phyloP scores from a whole-genome alignment of 2,113 vertebrate species.

The Pipa parva region DNA sequence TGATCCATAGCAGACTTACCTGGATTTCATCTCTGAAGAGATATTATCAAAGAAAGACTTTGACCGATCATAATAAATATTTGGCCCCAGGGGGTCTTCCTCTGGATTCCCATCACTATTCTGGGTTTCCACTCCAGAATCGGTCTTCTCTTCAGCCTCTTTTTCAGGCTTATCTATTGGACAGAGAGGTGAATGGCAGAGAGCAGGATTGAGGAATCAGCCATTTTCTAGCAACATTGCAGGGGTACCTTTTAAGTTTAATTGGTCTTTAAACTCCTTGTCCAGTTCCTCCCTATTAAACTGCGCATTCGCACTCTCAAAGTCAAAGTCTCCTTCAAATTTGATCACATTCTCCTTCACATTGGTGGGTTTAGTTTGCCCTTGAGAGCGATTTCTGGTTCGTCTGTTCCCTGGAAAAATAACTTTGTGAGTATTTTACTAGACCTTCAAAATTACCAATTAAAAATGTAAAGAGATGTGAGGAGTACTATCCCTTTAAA shows the following conservation, averaged over 20 bases:
- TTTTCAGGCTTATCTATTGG: constrained; percentile 66
- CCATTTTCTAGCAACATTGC: no score
- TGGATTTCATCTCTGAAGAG: constrained; percentile 84
- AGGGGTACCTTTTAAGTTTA: constrained; percentile 74
- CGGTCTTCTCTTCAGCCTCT: constrained; percentile 62
- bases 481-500: no score
- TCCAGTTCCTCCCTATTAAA: constrained; percentile 89
- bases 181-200: neutral
- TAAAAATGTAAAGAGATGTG: no score
- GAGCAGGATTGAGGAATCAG: neutral
- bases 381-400: constrained; percentile 78
- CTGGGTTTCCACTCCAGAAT: constrained; percentile 65
- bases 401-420: constrained; percentile 71
- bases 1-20: no score
- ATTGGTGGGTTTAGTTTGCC: constrained; percentile 72
- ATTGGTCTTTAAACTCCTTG: constrained; percentile 75
- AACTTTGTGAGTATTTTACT: no score
- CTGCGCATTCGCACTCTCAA: constrained; percentile 92
- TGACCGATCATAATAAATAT: constrained; percentile 89
- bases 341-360: constrained; percentile 79
- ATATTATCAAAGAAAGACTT: constrained; percentile 98
- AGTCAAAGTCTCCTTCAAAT: constrained; percentile 96
- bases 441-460: no score
- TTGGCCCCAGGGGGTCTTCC: constrained; percentile 74
- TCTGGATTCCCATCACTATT: constrained; percentile 58